A percentile compares a stretch with the other conserved stretches of the same genome.
These are phyloP conservation scores for Drusus annulatus DNA, from an alignment of 1,140 invertebrate genomes.

Conservation along the genomic window DNA sequence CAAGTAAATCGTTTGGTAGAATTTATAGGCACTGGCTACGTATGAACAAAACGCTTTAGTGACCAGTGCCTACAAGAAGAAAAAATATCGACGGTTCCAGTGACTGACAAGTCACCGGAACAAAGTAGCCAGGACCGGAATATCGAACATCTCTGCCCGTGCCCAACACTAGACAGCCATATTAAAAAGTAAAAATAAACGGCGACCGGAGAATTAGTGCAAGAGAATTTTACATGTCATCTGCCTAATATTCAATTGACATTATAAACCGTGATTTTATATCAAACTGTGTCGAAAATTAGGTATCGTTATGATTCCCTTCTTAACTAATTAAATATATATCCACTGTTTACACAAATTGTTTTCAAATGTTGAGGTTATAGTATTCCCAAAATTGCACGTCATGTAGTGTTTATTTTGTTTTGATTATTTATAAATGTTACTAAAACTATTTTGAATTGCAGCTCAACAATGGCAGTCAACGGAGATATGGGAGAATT, in stretches of 20 bases:
- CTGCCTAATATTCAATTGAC: neutral
- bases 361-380: constrained; percentile 25
- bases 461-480: constrained; percentile 62
- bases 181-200: neutral
- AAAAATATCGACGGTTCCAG: too few species aligned
- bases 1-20: too few species aligned
- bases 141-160: too few species aligned
- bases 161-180: neutral
- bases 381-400: constrained; percentile 37
- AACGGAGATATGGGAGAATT: constrained; percentile 67
- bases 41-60: too few species aligned
- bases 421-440: constrained; percentile 2
- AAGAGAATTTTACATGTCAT: constrained; percentile 6
- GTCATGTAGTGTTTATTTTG: constrained; percentile 37
- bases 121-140: too few species aligned
- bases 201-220: constrained; percentile 3
- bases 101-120: too few species aligned
- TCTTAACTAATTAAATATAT: neutral
- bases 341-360: neutral
- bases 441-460: constrained; percentile 1
- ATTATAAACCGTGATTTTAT: neutral
- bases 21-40: too few species aligned
- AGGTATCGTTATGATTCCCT: neutral
- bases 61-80: too few species aligned
- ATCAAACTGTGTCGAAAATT: neutral